Conservation (phyloP, 2,797 vertebrate species). For the Gymnodraco acuticeps region DNA sequence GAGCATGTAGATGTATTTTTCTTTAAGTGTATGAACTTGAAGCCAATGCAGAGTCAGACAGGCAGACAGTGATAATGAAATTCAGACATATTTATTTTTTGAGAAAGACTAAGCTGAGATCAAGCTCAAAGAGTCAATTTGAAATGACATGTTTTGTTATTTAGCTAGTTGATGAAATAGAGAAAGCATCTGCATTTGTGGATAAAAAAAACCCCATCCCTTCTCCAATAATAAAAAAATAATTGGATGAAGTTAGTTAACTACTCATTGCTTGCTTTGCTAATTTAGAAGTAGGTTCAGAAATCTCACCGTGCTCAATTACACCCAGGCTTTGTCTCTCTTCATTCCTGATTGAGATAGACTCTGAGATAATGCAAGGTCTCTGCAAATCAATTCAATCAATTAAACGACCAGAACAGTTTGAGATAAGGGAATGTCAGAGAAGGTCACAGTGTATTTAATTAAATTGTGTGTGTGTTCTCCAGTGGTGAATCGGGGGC, state of each 20-base stretch:
- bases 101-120: slow-evolving; percentile 9
- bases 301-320: slow-evolving; percentile 36
- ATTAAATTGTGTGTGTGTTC: slow-evolving; percentile 52
- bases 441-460: slow-evolving; percentile 66
- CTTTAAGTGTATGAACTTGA: not conserved
- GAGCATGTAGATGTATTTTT: not conserved
- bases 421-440: slow-evolving; percentile 64
- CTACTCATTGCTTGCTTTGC: not conserved
- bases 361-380: slow-evolving; percentile 43
- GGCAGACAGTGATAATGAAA: slow-evolving; percentile 19
- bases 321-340: slow-evolving; percentile 27
- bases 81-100: slow-evolving; percentile 13
- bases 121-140: not conserved
- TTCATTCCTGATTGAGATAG: slow-evolving; percentile 35
- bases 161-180: not conserved
- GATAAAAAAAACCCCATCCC: not conserved
- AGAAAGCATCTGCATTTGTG: not conserved
- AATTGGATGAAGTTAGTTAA: not conserved
- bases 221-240: not conserved
- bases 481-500: slow-evolving; percentile 93
- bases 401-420: slow-evolving; percentile 51
- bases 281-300: not conserved
- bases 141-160: not conserved
- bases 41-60: not conserved
- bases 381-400: slow-evolving; percentile 38